Conservation (phyloP, 2,888 invertebrate species). For the Catocala fraxini region DNA sequence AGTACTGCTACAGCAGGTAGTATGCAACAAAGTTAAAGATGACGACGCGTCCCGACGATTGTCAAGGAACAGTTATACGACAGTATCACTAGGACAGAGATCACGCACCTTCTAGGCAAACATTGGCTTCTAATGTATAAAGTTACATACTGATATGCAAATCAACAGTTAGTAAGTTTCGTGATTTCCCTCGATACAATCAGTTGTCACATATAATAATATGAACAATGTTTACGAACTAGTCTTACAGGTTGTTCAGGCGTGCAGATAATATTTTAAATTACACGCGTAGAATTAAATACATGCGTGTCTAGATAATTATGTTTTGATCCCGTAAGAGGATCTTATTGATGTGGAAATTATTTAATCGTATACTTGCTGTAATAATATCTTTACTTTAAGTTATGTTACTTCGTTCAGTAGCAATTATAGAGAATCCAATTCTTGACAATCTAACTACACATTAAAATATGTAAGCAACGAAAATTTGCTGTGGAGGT, state of each 20-base stretch:
- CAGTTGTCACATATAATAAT: slow-evolving; percentile 25
- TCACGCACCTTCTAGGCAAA: slow-evolving; percentile 23
- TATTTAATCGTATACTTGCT: neutral
- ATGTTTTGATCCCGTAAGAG: slow-evolving; percentile 20
- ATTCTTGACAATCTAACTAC: no score
- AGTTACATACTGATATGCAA: slow-evolving; percentile 36
- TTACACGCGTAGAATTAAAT: slow-evolving; percentile 34
- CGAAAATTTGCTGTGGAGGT: no score
- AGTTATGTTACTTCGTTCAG: no score
- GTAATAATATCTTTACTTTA: no score
- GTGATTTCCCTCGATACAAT: slow-evolving; percentile 36
- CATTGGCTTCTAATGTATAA: slow-evolving; percentile 37
- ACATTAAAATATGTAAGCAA: no score
- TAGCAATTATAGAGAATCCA: no score
- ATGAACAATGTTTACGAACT: slow-evolving; percentile 37
- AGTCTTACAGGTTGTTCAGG: slow-evolving; percentile 19
- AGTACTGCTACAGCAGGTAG: slow-evolving; percentile 40
- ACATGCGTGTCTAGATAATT: neutral
- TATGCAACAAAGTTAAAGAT: slow-evolving; percentile 40
- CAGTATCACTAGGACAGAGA: slow-evolving; percentile 13
- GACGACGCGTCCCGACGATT: slow-evolving; percentile 28
- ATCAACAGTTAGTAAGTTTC: slow-evolving; percentile 5
- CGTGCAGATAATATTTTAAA: slow-evolving; percentile 13
- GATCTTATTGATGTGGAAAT: slow-evolving; percentile 1
- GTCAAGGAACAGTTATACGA: slow-evolving; percentile 42